Evolutionary conservation across 2,113 vertebrate genomes (phyloP), one percentile per base, ranked within the genome.

Genomic region (Thryonomys swinderianus): DNA sequence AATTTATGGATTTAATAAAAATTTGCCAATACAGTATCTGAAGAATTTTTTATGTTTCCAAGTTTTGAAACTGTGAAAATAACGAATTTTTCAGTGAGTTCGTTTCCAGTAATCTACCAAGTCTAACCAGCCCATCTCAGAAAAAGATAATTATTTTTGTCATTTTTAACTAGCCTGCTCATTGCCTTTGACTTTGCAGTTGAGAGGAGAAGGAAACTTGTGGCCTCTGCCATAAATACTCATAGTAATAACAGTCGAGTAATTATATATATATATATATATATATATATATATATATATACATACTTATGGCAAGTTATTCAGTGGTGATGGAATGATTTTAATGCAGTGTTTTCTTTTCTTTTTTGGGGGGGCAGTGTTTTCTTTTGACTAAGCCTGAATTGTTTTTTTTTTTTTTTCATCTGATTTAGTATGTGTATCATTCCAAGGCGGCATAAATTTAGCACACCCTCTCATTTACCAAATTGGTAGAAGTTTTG

Each of bases 261-360:
- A 64, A 92, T 92, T 95, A 45, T 87, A 34, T 74, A 80, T 85
- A 42, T 61, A 7, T 61, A 16, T 57, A 17, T 62, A 7, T 62
- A 27, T 62, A 1, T 42, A 20, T n/a, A n/a, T n/a, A n/a, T 95
- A 45, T 87, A 34, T 74, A 80, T 85, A 42, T 61, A 7, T 61
- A n/a, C n/a, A n/a, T 86, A 89, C 86, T 91, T 86, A 30, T 91
- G 74, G 69, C 62, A 89, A 73, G 45, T 97, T 88, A 87, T 90
- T 91, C 32, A 53, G 1, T 86, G 84, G 25, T 91, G 42, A 81
- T 86, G 57, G 64, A 88, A 93, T 82, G n/a, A 27, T 69, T 96
- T 95, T 94, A 94, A 93, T 85, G 8, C 53, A 81, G 16, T 94
- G 81, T 95, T 96, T 94, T 92, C 94, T 67, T 95, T n/a, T n/a